These are phyloP conservation scores for Nothoprocta pentlandii DNA, from an alignment of 2,113 vertebrate species.

Conservation along the genomic window DNA sequence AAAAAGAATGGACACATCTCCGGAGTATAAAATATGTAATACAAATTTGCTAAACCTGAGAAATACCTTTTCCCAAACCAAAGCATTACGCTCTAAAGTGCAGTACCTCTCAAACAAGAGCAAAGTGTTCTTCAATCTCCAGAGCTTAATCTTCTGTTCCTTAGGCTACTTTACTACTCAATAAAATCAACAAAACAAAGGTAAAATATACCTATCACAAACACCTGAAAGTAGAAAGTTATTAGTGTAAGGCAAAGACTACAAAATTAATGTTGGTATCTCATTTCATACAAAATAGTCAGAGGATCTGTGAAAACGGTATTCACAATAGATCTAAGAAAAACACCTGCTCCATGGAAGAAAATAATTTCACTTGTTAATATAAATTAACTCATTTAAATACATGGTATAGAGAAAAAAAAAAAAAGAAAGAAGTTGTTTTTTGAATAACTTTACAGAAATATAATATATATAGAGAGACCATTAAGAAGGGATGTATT, in stretches of 20 bases:
- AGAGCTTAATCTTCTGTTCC: not conserved
- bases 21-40: not conserved
- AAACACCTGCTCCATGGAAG: not conserved
- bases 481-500: not conserved
- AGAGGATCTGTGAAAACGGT: not conserved
- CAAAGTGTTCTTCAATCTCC: not conserved
- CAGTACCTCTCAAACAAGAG: not conserved
- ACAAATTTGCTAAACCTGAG: not conserved
- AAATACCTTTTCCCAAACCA: not conserved
- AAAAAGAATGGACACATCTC: not conserved
- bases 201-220: not conserved
- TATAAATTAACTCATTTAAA: slow-evolving; percentile 8
- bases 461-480: not conserved
- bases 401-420: not conserved
- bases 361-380: not conserved
- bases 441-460: slow-evolving; percentile 31
- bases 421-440: not conserved
- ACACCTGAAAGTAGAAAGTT: not conserved
- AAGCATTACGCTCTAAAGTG: not conserved
- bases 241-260: not conserved
- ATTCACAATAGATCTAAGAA: slow-evolving; percentile 3
- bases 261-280: not conserved
- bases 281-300: not conserved
- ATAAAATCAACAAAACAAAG: fast-evolving
- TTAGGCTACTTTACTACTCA: not conserved